phyloP scores from a whole-genome alignment of 2,113 vertebrate species.

The Serilophus lunatus region DNA sequence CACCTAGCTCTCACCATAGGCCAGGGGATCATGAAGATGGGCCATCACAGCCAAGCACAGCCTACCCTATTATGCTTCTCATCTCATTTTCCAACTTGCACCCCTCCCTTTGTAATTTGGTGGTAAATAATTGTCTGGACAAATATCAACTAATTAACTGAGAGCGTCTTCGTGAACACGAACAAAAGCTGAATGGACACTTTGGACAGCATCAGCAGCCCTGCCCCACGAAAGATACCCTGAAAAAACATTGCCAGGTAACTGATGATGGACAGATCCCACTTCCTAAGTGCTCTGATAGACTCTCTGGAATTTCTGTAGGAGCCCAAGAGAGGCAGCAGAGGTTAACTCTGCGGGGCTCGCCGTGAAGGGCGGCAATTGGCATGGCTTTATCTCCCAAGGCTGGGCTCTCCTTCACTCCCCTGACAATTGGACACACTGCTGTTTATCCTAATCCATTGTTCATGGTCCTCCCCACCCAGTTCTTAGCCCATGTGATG shows the following conservation, averaged over 20 bases:
- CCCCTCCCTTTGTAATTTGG: constrained; percentile 9
- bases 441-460: constrained; percentile 58
- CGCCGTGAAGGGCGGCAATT: neutral
- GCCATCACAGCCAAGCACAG: neutral
- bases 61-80: neutral
- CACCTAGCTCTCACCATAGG: neutral
- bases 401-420: neutral
- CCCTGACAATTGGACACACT: constrained; percentile 38
- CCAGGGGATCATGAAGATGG: neutral
- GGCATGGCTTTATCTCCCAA: neutral
- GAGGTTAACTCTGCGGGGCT: neutral
- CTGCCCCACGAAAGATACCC: neutral
- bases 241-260: neutral
- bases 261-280: neutral
- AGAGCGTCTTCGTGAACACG: neutral
- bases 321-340: neutral
- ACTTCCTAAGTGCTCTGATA: too few species aligned
- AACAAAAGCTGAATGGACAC: neutral
- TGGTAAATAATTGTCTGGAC: neutral
- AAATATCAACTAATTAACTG: neutral
- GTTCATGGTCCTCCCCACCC: constrained; percentile 61
- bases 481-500: constrained; percentile 43
- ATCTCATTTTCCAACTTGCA: neutral
- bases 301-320: neutral
- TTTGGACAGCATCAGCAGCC: neutral